A percentile compares a stretch with the other conserved stretches of the same genome.
Conservation (phyloP, 2,888 invertebrate species). For the Mythimna impura region DNA sequence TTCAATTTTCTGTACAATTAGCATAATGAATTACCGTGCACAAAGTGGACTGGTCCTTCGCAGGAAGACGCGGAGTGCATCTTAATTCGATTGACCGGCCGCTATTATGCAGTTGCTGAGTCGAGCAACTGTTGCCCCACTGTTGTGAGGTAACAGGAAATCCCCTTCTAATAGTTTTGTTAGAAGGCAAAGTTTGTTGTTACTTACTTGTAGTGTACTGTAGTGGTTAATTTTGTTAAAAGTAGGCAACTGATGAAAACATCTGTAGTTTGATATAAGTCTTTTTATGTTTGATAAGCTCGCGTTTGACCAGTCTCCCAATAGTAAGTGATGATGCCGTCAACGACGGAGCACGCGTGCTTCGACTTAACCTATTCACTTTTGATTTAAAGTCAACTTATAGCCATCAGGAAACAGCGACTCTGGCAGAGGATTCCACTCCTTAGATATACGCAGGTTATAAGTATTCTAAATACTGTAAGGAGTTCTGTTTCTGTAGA, state of each 20-base stretch:
- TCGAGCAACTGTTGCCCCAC: conserved; percentile 14
- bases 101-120: conserved; percentile 26
- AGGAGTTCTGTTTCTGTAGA: too few relatives aligned
- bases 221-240: background rate
- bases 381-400: too few relatives aligned
- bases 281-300: too few relatives aligned
- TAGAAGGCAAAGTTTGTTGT: background rate
- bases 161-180: conserved; percentile 1
- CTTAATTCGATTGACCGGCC: conserved; percentile 60
- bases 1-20: conserved; percentile 54
- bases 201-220: background rate
- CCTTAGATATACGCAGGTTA: background rate
- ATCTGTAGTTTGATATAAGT: too few relatives aligned
- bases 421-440: background rate
- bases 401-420: background rate
- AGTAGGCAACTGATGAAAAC: background rate
- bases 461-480: too few relatives aligned
- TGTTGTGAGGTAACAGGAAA: conserved; percentile 21
- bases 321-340: too few relatives aligned
- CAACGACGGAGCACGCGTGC: too few relatives aligned
- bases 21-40: conserved; percentile 47
- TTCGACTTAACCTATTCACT: too few relatives aligned
- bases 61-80: conserved; percentile 60
- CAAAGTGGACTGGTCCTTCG: conserved; percentile 37
- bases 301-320: too few relatives aligned